Percentiles rank a stretch among this genome's conserved stretches.
Conservation (phyloP, 2,797 vertebrate genomes). For the Cichlasoma orientale region DNA sequence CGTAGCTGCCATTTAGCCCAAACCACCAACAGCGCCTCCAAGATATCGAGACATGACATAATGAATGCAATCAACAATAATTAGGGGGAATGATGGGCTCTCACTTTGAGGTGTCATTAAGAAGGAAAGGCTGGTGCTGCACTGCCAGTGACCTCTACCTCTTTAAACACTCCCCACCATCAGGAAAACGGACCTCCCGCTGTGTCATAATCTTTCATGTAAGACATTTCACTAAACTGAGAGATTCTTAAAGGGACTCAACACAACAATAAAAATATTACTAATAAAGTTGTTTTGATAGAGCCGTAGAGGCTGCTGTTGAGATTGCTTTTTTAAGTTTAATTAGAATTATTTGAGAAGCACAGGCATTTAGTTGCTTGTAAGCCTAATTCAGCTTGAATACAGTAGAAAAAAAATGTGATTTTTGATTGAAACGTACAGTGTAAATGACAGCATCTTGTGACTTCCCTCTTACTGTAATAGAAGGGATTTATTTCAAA, state of each 20-base stretch:
- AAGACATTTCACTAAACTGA: conserved; percentile 43
- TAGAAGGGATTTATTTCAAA: neutral
- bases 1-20: conserved; percentile 71
- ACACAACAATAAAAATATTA: neutral
- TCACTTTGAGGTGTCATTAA: conserved; percentile 77
- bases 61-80: conserved; percentile 84
- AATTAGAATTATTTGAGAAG: neutral
- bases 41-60: conserved; percentile 75
- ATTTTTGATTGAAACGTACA: neutral
- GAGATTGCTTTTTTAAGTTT: neutral
- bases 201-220: conserved; percentile 60
- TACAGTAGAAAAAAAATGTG: neutral
- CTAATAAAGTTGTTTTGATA: conserved; percentile 19
- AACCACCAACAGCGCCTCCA: conserved; percentile 69
- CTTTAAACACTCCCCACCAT: conserved; percentile 67
- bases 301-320: neutral
- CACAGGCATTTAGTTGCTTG: neutral
- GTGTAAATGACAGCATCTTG: neutral
- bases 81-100: conserved; percentile 80
- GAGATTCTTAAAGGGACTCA: conserved; percentile 35
- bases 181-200: conserved; percentile 63
- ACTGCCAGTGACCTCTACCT: conserved; percentile 71
- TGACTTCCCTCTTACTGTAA: neutral
- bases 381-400: neutral
- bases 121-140: conserved; percentile 63